phyloP scores from a whole-genome alignment of 2,888 invertebrate genomes.

The Trissolcus brochymenae region DNA sequence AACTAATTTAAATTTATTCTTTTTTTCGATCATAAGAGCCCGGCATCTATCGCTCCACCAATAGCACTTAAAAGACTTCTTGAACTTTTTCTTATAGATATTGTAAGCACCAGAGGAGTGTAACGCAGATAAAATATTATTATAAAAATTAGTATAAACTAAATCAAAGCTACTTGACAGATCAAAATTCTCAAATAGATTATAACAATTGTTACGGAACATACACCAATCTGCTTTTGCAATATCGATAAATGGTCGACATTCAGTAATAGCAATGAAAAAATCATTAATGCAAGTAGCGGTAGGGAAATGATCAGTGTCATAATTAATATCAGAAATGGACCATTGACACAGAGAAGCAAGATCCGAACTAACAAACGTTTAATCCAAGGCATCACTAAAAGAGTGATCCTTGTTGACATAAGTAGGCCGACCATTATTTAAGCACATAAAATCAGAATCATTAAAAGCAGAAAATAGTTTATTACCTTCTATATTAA shows the following conservation, averaged over 20 bases:
- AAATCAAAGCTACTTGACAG: too few species aligned
- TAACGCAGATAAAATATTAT: too few species aligned
- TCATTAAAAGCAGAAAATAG: background rate
- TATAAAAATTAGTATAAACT: too few species aligned
- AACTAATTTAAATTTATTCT: background rate
- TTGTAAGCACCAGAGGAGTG: too few species aligned
- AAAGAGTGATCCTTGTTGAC: background rate
- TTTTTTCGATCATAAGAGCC: background rate
- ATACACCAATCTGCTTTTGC: too few species aligned
- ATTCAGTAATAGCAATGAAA: background rate
- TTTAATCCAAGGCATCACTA: background rate
- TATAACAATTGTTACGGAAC: too few species aligned
- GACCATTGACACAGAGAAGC: background rate
- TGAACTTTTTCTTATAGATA: background rate
- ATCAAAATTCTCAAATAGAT: too few species aligned
- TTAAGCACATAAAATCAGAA: background rate
- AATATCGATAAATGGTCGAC: too few species aligned
- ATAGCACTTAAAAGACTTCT: background rate
- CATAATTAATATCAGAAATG: background rate
- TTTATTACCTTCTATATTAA: background rate
- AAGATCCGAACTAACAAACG: background rate
- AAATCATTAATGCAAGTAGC: background rate
- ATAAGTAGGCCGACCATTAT: background rate
- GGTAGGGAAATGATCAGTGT: slow-evolving; percentile 1
- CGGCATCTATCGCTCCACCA: background rate